Base-by-base conservation (phyloP, 2,797 vertebrate genomes). In the Pseudochaenichthys georgianus region DNA sequence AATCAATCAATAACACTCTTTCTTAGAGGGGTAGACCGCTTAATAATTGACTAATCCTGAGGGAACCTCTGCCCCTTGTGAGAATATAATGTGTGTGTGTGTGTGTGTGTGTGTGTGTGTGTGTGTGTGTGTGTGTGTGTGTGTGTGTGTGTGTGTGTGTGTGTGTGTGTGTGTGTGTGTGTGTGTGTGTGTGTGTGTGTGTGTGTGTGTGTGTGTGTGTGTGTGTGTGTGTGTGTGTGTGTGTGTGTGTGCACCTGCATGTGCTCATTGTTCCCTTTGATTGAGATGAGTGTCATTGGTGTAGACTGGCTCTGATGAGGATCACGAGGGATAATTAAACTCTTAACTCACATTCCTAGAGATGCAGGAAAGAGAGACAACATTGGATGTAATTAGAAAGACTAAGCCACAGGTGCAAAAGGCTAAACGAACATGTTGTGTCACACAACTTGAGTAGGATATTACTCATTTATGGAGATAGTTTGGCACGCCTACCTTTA, bases 11-110 rank as follows among this genome's bases (percentile, higher is more conserved):
- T 97, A 96, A 84, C 88, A 90, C 91, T 95, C 92, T 95, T 96
- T 96, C 95, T 96, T 97, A 96, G 96, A 95, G 96, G 95, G 94
- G 95, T 95, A 95, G 95, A 95, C 92, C 93, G 80, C 91, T 97
- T 96, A 97, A 97, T 98, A 97, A 99, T 98, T 98, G 94, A 98
- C 90, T 95, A 95, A 95, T 96, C 94, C 90, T 87, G 88, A 86
- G 89, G 85, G 95, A 92, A 95, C 92, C 93, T 94, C 28, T 69
- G 73, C 70, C 80, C 82, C 84, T 38, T 38, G 34, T 38, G 34
- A 38, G 34, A 38, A 38, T 38, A 38, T 38, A 9, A 8, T 21
- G 48, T 4, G 62, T 42, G 11, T 38, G 41, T 42, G 60, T 62
- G 19, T 9, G 62, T n/a, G 38, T 17, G 43, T 3, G 58, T 41